Base-by-base conservation (phyloP, 2,113 vertebrate species). In the Petromus typicus region DNA sequence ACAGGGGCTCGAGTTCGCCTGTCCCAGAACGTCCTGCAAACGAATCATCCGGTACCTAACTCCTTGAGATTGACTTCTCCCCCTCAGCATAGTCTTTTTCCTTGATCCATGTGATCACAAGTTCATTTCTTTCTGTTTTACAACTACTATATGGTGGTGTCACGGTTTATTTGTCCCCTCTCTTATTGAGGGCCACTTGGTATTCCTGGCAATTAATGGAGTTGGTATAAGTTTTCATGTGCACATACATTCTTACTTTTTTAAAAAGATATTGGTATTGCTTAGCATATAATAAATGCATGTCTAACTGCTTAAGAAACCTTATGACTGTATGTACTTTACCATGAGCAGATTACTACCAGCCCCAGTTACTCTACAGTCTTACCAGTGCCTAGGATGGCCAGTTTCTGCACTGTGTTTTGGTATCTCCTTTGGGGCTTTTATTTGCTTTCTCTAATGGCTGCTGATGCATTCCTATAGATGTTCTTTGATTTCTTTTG, bases 401-500 rank as follows among this genome's bases (percentile, higher is more conserved):
- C 59, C 48, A 64, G 0, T 66, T 76, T 82, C 32, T 87, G 73
- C 82, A 81, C 75, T 20, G 11, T 75, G 17, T 67, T 16, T 23
- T 76, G 37, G 1, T 37, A 51, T 30, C 7, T 88, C 37, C 54
- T 45, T 76, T 48, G 30, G 63, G 69, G 18, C 75, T 93, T 93
- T 81, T 57, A 90, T 76, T 90, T 86, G 20, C 3, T 30, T 90
- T 57, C 8, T 34, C 18, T 59, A 40, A 59, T 80, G 45, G 54
- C 51, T 89, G n/a, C 54, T 69, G 59, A 67, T 37, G 22, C 64
- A 2, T 22, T 86, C 92, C 69, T 43, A 61, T 86, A 59, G 64
- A 13, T 59, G 27, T 86, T 66, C 16, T 82, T 95, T 86, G 30
- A 57, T 76, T 89, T 89, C 30, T 56, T 91, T 84, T 43, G 78